Conservation (phyloP, 1,140 invertebrate genomes). For the Dreissena polymorpha region DNA sequence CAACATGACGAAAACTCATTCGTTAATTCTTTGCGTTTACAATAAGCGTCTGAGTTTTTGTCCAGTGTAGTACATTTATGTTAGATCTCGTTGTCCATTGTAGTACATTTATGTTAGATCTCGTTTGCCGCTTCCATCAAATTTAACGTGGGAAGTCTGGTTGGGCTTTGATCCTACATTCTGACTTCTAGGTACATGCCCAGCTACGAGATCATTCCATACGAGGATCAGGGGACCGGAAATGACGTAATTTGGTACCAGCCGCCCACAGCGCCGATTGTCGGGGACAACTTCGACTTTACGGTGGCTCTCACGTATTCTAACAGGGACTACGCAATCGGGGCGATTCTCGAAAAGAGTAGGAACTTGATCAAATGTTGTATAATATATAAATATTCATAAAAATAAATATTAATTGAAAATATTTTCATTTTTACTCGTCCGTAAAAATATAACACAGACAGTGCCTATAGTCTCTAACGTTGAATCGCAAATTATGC, state of each 20-base stretch:
- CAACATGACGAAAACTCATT: too few species aligned
- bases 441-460: neutral
- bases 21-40: too few species aligned
- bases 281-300: constrained; percentile 7
- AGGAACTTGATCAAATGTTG: too few species aligned
- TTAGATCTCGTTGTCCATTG: too few species aligned
- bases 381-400: too few species aligned
- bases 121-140: too few species aligned
- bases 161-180: neutral
- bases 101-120: too few species aligned
- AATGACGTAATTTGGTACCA: neutral
- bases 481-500: neutral
- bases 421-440: neutral
- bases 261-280: neutral
- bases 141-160: too few species aligned
- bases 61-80: too few species aligned
- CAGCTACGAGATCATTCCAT: constrained; percentile 19
- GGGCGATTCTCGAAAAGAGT: neutral
- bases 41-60: too few species aligned
- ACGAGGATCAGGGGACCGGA: neutral
- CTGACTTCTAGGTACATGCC: constrained; percentile 1
- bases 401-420: too few species aligned
- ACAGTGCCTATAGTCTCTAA: neutral
- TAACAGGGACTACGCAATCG: constrained; percentile 19
- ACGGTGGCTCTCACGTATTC: neutral